A percentile compares a stretch with the other conserved stretches of the same genome.
Evolutionary conservation across 2,113 vertebrate species (phyloP).

Genomic region (Anas platyrhynchos): DNA sequence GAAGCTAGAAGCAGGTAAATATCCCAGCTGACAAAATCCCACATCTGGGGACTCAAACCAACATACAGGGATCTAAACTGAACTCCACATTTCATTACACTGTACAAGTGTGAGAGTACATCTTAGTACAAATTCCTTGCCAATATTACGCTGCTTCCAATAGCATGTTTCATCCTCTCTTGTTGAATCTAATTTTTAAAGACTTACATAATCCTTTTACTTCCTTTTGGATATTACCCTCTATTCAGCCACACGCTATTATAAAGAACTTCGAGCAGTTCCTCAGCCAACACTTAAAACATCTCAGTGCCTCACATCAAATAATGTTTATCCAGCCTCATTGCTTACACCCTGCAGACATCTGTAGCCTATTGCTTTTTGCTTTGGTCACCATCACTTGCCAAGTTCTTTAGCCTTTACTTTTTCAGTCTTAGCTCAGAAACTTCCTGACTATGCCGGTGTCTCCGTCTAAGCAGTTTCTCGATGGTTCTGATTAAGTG

Average conservation of each 20-base stretch:
- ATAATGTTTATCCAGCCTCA: not conserved
- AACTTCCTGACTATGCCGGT: not conserved
- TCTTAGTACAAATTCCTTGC: not conserved
- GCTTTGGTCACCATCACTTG: not conserved
- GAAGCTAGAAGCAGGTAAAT: not conserved
- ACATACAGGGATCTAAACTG: not conserved
- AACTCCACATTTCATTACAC: not conserved
- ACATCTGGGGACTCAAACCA: not conserved
- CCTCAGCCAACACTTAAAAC: not conserved
- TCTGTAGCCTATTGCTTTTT: not conserved
- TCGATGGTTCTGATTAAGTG: not conserved
- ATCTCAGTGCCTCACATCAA: not conserved
- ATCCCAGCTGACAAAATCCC: not conserved
- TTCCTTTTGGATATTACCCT: not conserved
- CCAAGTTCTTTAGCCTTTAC: not conserved
- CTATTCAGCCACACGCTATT: not conserved
- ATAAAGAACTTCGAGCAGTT: not conserved
- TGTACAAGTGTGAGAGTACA: not conserved
- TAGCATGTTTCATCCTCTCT: not conserved
- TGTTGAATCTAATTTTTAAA: constrained; percentile 11
- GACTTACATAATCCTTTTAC: constrained; percentile 11
- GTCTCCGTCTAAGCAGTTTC: not conserved
- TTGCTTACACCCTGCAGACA: not conserved
- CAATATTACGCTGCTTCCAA: not conserved
- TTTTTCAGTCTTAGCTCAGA: not conserved